These are phyloP conservation scores for Tiliqua scincoides DNA, from an alignment of 2,113 vertebrate species.

Conservation along the genomic window DNA sequence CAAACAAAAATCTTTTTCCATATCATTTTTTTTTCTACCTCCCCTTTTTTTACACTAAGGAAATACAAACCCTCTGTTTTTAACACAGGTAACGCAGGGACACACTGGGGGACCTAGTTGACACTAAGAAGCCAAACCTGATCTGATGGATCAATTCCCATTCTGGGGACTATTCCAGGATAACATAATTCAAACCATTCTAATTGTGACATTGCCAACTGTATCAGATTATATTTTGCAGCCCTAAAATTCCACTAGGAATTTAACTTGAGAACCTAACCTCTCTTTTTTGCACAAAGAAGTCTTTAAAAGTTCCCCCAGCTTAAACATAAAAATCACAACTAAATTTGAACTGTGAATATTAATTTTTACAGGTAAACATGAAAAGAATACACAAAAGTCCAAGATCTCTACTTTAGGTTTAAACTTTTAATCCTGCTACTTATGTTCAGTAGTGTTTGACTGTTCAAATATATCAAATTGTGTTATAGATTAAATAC, in stretches of 20 bases:
- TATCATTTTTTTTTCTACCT: background rate
- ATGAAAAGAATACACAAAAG: background rate
- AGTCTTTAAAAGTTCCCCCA: conserved; percentile 11
- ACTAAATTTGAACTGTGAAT: background rate
- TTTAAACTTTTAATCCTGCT: conserved; percentile 10
- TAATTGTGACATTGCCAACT: background rate
- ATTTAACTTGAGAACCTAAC: conserved; percentile 34
- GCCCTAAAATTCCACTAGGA: conserved; percentile 26
- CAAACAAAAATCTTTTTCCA: background rate
- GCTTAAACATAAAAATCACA: background rate
- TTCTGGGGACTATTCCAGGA: background rate
- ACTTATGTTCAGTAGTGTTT: conserved; percentile 18
- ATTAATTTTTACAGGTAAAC: background rate
- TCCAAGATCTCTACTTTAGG: background rate
- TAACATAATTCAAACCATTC: conserved; percentile 23
- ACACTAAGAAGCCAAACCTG: background rate
- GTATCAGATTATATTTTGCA: conserved; percentile 11
- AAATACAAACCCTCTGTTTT: conserved; percentile 27
- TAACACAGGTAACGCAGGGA: conserved; percentile 10
- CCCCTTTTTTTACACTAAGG: background rate
- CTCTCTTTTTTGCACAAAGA: conserved; percentile 28
- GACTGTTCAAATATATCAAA: conserved; percentile 23
- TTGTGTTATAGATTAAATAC: conserved; percentile 41
- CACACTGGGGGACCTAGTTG: background rate
- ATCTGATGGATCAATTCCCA: conserved; percentile 9